Evolutionary conservation across 2,888 invertebrate genomes (phyloP).

Genomic region (Caenorhabditis wallacei): DNA sequence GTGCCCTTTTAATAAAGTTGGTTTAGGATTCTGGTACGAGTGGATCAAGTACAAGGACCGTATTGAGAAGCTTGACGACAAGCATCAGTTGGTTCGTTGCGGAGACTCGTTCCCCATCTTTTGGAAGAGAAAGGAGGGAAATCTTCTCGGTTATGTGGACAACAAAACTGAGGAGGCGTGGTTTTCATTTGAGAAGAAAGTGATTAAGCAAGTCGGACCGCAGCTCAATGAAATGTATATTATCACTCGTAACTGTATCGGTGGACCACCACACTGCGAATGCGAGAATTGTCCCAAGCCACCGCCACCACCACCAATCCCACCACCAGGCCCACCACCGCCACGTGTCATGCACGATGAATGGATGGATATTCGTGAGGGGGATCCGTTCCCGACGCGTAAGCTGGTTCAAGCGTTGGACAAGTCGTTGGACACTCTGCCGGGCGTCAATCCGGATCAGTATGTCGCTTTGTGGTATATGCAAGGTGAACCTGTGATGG

Average conservation of each 20-base stretch:
- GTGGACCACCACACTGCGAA: constrained; percentile 17
- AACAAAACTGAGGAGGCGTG: constrained; percentile 6
- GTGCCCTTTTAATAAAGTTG: too few species aligned
- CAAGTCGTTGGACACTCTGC: constrained; percentile 17
- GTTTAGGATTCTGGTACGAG: constrained; percentile 3
- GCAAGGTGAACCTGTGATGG: constrained; percentile 22
- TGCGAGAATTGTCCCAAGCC: constrained; percentile 6
- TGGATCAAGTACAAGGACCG: constrained; percentile 2
- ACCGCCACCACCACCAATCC: constrained; percentile 21
- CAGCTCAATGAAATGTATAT: constrained; percentile 17
- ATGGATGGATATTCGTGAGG: constrained; percentile 22
- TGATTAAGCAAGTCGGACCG: constrained; percentile 9
- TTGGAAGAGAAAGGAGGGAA: constrained; percentile 20
- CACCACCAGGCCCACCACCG: too few species aligned
- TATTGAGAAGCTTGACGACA: constrained; percentile 1
- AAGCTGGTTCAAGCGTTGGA: constrained; percentile 9
- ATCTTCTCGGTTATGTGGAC: constrained; percentile 20
- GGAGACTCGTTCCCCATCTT: constrained; percentile 22
- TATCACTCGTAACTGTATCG: constrained; percentile 13
- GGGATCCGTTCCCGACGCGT: constrained; percentile 16
- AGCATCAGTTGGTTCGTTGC: constrained; percentile 18
- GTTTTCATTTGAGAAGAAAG: constrained; percentile 14
- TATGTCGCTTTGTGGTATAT: constrained; percentile 20
- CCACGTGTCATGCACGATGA: constrained; percentile 15
- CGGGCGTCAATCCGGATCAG: constrained; percentile 18